Evolutionary conservation across 2,113 vertebrate species (phyloP).

Genomic region (Aramus guarauna): DNA sequence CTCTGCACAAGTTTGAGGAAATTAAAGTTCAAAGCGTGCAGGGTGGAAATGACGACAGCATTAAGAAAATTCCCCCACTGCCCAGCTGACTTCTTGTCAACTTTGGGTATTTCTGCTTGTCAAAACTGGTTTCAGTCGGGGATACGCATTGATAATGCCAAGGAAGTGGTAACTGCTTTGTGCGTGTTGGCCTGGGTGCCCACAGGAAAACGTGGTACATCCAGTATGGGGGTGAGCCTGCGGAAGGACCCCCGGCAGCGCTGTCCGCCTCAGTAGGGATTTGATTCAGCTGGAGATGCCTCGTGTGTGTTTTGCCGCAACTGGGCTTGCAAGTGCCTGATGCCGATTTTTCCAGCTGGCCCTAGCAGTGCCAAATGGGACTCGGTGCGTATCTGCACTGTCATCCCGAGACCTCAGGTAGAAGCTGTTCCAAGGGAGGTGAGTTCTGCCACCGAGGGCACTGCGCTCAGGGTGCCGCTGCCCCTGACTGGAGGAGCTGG

Average conservation of each 20-base stretch:
- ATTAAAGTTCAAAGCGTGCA: not conserved
- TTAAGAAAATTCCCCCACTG: not conserved
- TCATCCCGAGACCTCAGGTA: not conserved
- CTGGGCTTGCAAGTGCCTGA: not conserved
- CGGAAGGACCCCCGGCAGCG: not conserved
- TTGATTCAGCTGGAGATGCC: not conserved
- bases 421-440: not conserved
- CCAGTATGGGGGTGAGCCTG: not conserved
- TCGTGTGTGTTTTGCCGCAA: not conserved
- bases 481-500: not conserved
- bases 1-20: not conserved
- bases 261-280: not conserved
- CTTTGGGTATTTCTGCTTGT: not conserved
- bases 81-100: not conserved
- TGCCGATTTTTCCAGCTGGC: not conserved
- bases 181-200: too few species aligned
- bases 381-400: fast-evolving
- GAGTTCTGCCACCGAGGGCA: not conserved
- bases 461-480: not conserved
- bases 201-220: not conserved
- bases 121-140: not conserved
- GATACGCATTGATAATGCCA: fast-evolving
- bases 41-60: not conserved
- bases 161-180: not conserved
- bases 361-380: fast-evolving